phyloP scores from a whole-genome alignment of 2,888 invertebrate species.

The Tholera decimalis region DNA sequence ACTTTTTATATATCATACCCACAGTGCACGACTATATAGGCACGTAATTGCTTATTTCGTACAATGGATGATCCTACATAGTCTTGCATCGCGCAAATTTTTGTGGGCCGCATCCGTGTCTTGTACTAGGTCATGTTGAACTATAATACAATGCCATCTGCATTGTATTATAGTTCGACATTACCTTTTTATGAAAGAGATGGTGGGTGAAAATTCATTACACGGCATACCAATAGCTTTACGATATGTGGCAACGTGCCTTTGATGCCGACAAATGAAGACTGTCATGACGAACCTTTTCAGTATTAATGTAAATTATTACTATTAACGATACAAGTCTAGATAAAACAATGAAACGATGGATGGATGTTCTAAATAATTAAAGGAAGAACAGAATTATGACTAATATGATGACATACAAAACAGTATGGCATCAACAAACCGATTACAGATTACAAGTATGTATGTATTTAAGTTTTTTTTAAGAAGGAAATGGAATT shows the following conservation, averaged over 20 bases:
- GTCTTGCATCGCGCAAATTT: slow-evolving; percentile 44
- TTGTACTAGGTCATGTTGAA: slow-evolving; percentile 55
- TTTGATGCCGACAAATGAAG: neutral
- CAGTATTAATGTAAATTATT: neutral
- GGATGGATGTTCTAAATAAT: too few species aligned
- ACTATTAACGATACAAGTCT: neutral
- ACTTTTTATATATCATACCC: slow-evolving; percentile 40
- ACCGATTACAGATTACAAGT: neutral
- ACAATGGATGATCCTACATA: slow-evolving; percentile 55
- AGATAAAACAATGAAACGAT: too few species aligned
- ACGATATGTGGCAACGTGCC: neutral
- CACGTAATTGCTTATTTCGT: slow-evolving; percentile 58
- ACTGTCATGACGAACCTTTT: neutral
- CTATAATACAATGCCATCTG: slow-evolving; percentile 24
- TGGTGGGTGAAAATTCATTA: neutral
- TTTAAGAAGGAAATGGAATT: too few species aligned
- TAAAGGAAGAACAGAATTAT: too few species aligned
- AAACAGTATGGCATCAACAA: neutral
- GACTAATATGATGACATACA: neutral
- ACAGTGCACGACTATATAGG: slow-evolving; percentile 48
- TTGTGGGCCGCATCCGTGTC: slow-evolving; percentile 40
- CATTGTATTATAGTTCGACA: too few species aligned
- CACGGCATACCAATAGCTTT: neutral
- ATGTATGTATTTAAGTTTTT: neutral
- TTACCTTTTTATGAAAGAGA: slow-evolving; percentile 4